Base-by-base conservation (phyloP, 2,888 invertebrate species). In the Teleiodes luculella region DNA sequence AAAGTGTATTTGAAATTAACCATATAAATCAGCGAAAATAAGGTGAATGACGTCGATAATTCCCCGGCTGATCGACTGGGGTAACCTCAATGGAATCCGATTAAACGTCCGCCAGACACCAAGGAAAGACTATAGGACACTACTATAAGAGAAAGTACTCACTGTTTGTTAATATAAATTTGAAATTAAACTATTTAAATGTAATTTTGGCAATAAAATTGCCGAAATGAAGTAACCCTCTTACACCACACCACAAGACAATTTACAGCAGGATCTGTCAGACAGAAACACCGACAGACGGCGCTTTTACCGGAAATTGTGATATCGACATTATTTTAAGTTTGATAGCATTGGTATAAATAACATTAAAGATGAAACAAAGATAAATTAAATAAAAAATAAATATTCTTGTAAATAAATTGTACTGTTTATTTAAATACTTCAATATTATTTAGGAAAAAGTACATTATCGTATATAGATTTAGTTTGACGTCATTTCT, bases 201-300 rank as follows among this genome's bases (percentile, higher is more conserved):
- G 61, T 67, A 78, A 82, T 78, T 80, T 74, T 67, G 76, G 73
- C 76, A 78, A 78, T 77, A 71, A 74, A 66, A 64, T 77, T 70
- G 75, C 73, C 74, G 60, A 72, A 65, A 66, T 37, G 51, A 51
- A 41, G 31, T 51, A 51, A 41, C 41, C 51, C 50, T 39, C 18
- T 20, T 30, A 46, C 33, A 80, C 77, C 75, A 72, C 79, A 85
- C 80, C 82, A 83, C 84, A 86, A 83, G 85, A 84, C 83, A 82
- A 80, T 74, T 81, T 72, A 24, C 3, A 4, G 3, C 24, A 24
- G 68, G 61, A 58, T 66, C 76, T 70, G 55, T 56, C 53, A 60
- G 67, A 63, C 53, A 60, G 67, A 63, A 61, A 58, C 55, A 60
- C 59, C 78, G 68, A 64, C 58, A 82, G 88, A 76, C 81, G 81